Base-by-base conservation (phyloP, 2,113 vertebrate genomes). In the Hydrolagus affinis region DNA sequence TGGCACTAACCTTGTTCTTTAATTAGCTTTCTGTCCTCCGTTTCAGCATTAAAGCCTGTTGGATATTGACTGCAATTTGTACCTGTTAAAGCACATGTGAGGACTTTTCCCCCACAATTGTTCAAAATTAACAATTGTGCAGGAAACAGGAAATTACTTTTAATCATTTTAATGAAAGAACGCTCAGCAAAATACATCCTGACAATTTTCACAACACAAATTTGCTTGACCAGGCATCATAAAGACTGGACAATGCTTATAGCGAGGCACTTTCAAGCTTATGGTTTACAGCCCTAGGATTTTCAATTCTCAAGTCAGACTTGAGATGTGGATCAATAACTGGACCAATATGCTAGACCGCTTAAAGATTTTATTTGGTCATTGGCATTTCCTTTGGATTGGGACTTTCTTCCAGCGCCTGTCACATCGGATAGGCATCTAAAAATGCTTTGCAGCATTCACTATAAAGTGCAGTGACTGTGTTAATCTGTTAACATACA, bases 51-150 rank as follows among this genome's bases (percentile, higher is more conserved):
- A 83, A n/a, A 83, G 32, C 62, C 59, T 64, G 62, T 28, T 83
- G 28, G 78, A 83, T 83, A 83, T 83, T 83, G 25, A 83, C 62
- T 83, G 23, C 78, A 83, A 83, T 83, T 83, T 83, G 78, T 83
- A 83, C 15, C 78, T 83, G 78, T 68, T 28, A 83, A 66, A 83
- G 66, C 66, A 17, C 62, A 68, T 25, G 4, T 83, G 78, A 83
- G 78, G 62, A 30, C 78, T 83, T 25, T 83, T 59, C 78, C 64
- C 25, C 21, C 64, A 62, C 57, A 60, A 44, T 14, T 62, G 76
- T 80, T 80, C 76, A 80, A 64, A 80, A 80, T 80, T 80, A 80
- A 80, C 62, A 78, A 78, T 78, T 25, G 19, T 17, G 57, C 62
- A 60, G 57, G 56, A 56, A 25, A 60, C n/a, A 0, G 25, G 76